phyloP scores from a whole-genome alignment of 2,113 vertebrate genomes.

The Apistogramma diplotaenia region DNA sequence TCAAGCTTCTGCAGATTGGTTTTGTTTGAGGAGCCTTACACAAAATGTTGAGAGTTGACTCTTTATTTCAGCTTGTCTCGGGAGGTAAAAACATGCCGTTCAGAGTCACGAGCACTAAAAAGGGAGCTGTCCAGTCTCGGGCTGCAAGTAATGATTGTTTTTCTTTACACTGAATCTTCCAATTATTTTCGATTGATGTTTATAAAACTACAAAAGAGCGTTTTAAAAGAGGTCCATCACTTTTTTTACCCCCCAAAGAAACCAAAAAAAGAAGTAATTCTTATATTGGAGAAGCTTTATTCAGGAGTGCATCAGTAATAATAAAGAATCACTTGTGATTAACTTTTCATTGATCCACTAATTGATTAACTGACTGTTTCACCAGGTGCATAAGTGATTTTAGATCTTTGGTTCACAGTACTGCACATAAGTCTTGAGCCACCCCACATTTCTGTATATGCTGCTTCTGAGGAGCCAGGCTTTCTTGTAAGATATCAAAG shows the following conservation, averaged over 20 bases:
- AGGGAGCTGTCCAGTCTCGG: background rate
- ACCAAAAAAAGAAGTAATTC: background rate
- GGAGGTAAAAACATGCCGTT: background rate
- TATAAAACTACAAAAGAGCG: background rate
- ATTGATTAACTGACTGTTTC: background rate
- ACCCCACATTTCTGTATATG: background rate
- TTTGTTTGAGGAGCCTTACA: background rate
- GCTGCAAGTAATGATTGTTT: background rate
- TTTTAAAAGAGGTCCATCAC: background rate
- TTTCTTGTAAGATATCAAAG: too few relatives aligned
- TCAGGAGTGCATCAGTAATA: background rate
- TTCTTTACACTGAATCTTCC: background rate
- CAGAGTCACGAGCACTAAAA: background rate
- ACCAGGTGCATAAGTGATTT: background rate
- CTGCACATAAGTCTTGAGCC: background rate
- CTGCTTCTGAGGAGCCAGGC: too few relatives aligned
- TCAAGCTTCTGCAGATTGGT: background rate
- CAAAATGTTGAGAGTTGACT: background rate
- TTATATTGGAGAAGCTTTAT: background rate
- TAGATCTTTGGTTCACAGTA: background rate
- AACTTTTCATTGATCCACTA: background rate
- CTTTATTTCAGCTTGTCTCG: background rate
- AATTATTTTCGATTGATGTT: background rate
- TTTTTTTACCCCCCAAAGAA: background rate
- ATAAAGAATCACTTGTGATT: background rate